phyloP scores from a whole-genome alignment of 2,888 invertebrate species.

The Acholoe squamosa region DNA sequence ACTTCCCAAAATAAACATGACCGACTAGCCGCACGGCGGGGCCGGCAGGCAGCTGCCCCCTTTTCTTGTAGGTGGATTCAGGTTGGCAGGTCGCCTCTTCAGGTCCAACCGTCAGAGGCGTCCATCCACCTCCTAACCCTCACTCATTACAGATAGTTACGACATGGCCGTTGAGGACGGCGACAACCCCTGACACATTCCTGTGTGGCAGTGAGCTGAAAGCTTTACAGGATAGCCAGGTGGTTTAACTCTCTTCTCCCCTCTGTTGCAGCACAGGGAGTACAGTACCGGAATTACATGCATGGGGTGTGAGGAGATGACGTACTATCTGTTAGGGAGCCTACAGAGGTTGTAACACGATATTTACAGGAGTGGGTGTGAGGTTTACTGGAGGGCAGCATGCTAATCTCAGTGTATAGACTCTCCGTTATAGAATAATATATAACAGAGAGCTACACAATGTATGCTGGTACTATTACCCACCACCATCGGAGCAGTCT shows the following conservation, averaged over 20 bases:
- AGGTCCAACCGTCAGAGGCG: background rate
- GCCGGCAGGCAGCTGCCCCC: background rate
- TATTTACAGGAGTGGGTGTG: too few relatives aligned
- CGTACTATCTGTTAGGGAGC: too few relatives aligned
- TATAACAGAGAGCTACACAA: background rate
- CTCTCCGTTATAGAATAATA: background rate
- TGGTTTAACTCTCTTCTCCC: too few relatives aligned
- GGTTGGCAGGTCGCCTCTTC: background rate
- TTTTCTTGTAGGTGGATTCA: background rate
- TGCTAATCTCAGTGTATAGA: background rate
- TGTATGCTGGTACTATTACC: background rate
- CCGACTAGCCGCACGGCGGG: constrained; percentile 40
- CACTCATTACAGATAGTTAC: background rate
- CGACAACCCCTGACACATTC: too few relatives aligned
- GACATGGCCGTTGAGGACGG: background rate
- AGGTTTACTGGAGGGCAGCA: background rate
- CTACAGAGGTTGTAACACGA: too few relatives aligned
- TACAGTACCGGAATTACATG: too few relatives aligned
- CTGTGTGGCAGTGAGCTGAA: too few relatives aligned
- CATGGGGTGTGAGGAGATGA: too few relatives aligned
- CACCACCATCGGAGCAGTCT: too few relatives aligned
- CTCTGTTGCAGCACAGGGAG: too few relatives aligned
- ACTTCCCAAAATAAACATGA: constrained; percentile 61
- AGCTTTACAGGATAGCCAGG: too few relatives aligned
- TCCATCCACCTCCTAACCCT: background rate